Base-by-base conservation (phyloP, 2,797 vertebrate species). In the Paratrypauchen microcephalus region DNA sequence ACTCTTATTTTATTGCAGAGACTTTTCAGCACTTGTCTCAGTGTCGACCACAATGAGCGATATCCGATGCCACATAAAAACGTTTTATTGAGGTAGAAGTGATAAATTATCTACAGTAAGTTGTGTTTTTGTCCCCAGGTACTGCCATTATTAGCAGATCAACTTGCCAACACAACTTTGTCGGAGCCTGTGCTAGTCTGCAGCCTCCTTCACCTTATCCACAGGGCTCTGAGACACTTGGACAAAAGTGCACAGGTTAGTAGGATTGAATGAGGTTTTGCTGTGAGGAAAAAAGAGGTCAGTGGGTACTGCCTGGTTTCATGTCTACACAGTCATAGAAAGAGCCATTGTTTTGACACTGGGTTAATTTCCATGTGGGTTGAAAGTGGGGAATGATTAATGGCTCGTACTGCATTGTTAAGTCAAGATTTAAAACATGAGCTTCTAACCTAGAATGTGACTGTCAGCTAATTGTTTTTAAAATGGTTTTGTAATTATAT, bases 61-160 rank as follows among this genome's bases (percentile, higher is more conserved):
- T 11, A 62, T n/a, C 55, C 66, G 18, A 67, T 60, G 23, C 64
- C 59, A 32, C 21, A 41, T 3, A 24, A 39, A 63, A 30, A 30
- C 32, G 13, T 70, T 32, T 32, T 24, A 55, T 21, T 71, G n/a
- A 15, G 2, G n/a, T 65, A 16, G 54, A 52, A 5, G 32, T 50
- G 1, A 72, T 64, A 39, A 62, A 4, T 64, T 62, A 32, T 63
- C 54, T 76, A 65, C 24, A 65, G 41, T 65, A 65, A 65, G 45
- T 65, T 65, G 18, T 65, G 65, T 56, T 58, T 71, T 23, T 28
- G 41, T 74, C 15, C 12, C 23, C 84, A 97, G 96, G 87, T 94
- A 77, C 89, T 98, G 70, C 96, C 95, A 1, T 11, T 94, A 58
- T 85, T 94, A 83, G 78, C 92, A 50, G 95, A 96, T 73, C 95